Conservation (phyloP, 2,888 invertebrate species). For the Erebia palarica region DNA sequence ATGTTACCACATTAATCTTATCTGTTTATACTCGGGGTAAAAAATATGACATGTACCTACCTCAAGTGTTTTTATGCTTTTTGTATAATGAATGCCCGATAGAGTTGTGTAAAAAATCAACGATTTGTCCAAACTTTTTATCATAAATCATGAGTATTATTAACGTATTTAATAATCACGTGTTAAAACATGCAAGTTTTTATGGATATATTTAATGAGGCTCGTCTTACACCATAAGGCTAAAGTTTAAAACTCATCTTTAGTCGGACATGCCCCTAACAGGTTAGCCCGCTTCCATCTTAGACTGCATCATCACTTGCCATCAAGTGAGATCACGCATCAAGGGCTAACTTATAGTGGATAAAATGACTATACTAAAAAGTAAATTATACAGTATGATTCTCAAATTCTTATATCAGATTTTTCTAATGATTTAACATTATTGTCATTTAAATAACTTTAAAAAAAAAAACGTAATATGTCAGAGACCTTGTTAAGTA, state of each 20-base stretch:
- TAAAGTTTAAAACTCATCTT: background rate
- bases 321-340: too few species aligned
- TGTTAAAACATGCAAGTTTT: background rate
- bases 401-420: too few species aligned
- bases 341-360: too few species aligned
- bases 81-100: background rate
- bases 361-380: too few species aligned
- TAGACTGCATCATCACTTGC: too few species aligned
- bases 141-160: background rate
- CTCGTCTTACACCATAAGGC: background rate
- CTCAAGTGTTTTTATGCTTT: background rate
- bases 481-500: too few species aligned
- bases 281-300: too few species aligned
- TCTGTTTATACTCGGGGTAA: background rate
- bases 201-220: background rate
- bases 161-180: background rate
- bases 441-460: too few species aligned
- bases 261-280: too few species aligned
- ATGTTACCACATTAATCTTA: background rate
- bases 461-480: too few species aligned
- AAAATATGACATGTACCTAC: constrained; percentile 5
- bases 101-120: background rate
- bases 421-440: too few species aligned
- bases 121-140: constrained; percentile 1
- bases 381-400: too few species aligned